Base-by-base conservation (phyloP, 2,888 invertebrate genomes). In the Hydropsyche betteni region DNA sequence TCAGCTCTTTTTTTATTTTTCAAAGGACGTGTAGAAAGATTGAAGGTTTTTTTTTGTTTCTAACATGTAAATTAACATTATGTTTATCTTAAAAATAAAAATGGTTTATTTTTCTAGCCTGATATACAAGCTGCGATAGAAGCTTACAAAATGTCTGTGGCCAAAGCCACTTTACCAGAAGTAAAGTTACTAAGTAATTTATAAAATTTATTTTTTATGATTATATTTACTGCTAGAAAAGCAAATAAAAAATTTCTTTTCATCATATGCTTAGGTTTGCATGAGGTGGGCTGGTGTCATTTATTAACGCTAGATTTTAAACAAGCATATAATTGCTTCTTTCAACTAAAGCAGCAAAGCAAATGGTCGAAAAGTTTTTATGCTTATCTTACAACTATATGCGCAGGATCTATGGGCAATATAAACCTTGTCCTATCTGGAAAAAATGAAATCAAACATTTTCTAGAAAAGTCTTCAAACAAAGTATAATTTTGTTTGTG, bases 1-100 rank as follows among this genome's bases (percentile, higher is more conserved):
- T 91, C 91, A 0, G 89, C 91, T 0, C 83, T 92, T 10, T 92
- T 92, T 82, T 83, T 91, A 33, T 92, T 91, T 83, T 92, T 92
- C 82, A 85, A 86, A 77, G 92, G 91, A 44, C 83, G 92, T 80
- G 86, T 90, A 53, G 86, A 88, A 80, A 84, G 91, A 79, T 83
- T 92, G 16, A 88, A 90, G 86, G 91, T 91, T 83, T 81, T 80
- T n/a, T 71, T 64, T 36, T 68, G 44, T 61, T 74, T 7, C 52
- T 73, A 52, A 6, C 4, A 61, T 44, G 61, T 58, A 61, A 68
- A 69, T 70, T 70, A 12, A 51, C 5, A 7, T 24, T 70, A 12
- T 24, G 3, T 52, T 5, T 24, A 33, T 34, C n/a, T 14, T 14
- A 44, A 5, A n/a, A 16, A 12, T 69, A 44, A 7, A 24, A 64